Percentiles rank a stretch among this genome's conserved stretches.
Conservation (phyloP, 2,113 vertebrate species). For the Melospiza melodia region DNA sequence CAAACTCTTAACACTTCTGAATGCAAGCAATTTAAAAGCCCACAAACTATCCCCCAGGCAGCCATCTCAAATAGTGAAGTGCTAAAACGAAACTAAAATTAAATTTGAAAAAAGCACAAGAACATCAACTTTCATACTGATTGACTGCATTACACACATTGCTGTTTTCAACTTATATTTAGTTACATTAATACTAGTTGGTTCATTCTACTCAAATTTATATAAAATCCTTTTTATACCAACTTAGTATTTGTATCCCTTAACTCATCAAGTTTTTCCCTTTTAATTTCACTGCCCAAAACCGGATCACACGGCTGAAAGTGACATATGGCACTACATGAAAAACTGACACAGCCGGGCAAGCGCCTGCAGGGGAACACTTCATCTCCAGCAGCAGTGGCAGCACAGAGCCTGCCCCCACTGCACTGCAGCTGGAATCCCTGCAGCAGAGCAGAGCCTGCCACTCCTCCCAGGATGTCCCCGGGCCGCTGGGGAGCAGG, state of each 20-base stretch:
- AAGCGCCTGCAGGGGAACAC: background rate
- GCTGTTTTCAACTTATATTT: background rate
- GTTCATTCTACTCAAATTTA: background rate
- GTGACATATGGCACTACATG: background rate
- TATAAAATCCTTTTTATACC: background rate
- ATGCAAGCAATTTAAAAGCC: slow-evolving; percentile 23
- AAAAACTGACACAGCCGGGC: background rate
- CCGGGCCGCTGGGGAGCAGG: background rate
- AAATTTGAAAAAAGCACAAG: background rate
- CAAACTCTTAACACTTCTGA: slow-evolving; percentile 35
- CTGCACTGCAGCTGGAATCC: background rate
- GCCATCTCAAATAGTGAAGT: background rate
- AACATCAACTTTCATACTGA: background rate
- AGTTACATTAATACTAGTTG: background rate
- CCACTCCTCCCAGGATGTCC: background rate
- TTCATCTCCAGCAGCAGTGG: background rate
- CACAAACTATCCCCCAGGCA: slow-evolving; percentile 13
- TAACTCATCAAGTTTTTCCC: background rate
- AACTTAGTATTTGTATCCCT: background rate
- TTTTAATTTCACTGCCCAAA: background rate
- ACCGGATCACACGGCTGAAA: background rate
- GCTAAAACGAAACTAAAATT: background rate
- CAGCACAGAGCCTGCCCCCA: background rate
- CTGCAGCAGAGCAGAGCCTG: background rate
- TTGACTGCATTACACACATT: background rate